Base-by-base conservation (phyloP, 30 jellyfish, hydroid and myxozoan genomes). In the Aurelia sp. region DNA sequence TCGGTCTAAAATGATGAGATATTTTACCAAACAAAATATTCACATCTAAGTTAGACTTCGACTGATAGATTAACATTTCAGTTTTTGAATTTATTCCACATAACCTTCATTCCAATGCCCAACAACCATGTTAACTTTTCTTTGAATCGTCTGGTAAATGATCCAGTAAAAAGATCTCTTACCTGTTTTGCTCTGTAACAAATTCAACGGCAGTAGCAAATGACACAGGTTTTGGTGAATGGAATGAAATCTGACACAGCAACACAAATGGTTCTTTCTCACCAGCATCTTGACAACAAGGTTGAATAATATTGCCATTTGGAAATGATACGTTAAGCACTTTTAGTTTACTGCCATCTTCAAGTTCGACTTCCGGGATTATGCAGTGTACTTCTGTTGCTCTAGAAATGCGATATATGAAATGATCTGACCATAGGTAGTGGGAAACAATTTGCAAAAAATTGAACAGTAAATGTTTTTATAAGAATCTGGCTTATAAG, bases 221-320 rank as follows among this genome's bases (percentile, higher is more conserved):
- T 13, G 95, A 89, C 20, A 91, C 97, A 13, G 98, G 99, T 48
- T 81, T 85, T 27, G 99, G 92, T 2, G 97, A 87, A 11, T 59
- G 47, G 81, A 95, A 95, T 30, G 97, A 61, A 30, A 95, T 74
- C 21, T 65, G 76, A 70, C 97, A 80, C 13, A 69, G 79, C 72
- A 95, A 20, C 31, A 79, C 88, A 70, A 61, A 91, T 0, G 87
- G 83, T 35, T 92, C 95, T 21, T 67, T 80, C 7, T 77, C 82
- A 5, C 97, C 97, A 30, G 47, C 62, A 66, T 84, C 93, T 48
- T 59, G 66, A 47, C 90, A 82, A 78, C 97, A 90, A 18, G 97
- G 75, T 22, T 89, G 83, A 40, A 95, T 90, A 44, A 35, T 15
- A 53, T 58, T 60, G 21, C 97, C 93, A 69, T 90, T 79, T 19